A percentile compares a stretch with the other conserved stretches of the same genome.
Conservation (phyloP, 2,113 vertebrate genomes). For the Cinclus mexicanus region DNA sequence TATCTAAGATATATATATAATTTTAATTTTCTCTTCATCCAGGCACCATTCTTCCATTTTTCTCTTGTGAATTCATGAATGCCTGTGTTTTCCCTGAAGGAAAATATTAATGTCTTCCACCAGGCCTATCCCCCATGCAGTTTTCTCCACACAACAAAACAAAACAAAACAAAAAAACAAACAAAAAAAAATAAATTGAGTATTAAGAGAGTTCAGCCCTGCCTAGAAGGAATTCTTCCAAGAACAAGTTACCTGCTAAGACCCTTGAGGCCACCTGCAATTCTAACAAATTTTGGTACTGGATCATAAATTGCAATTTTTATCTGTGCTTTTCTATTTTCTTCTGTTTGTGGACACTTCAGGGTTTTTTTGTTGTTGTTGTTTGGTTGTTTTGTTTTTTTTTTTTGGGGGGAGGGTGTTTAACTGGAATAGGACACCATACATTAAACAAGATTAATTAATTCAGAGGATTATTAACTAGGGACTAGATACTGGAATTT, state of each 20-base stretch:
- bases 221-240: neutral
- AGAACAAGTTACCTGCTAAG: neutral
- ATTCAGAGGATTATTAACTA: neutral
- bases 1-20: neutral
- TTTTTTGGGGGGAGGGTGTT: neutral
- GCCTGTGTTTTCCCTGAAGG: neutral
- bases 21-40: neutral
- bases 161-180: neutral
- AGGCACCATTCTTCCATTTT: neutral
- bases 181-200: neutral
- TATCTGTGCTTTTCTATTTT: neutral
- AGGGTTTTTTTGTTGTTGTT: accelerated
- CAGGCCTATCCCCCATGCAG: neutral
- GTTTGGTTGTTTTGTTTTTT: too few relatives aligned
- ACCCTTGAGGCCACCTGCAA: neutral
- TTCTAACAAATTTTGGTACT: neutral
- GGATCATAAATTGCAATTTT: neutral
- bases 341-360: neutral
- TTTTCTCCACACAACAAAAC: neutral
- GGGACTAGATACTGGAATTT: neutral
- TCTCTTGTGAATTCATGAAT: neutral
- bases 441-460: neutral
- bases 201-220: neutral
- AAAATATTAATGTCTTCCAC: neutral
- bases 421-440: neutral